A percentile compares a stretch with the other conserved stretches of the same genome.
These are phyloP conservation scores for Trissoscelio sp. DNA, from an alignment of 2,888 invertebrate genomes.

Conservation along the genomic window DNA sequence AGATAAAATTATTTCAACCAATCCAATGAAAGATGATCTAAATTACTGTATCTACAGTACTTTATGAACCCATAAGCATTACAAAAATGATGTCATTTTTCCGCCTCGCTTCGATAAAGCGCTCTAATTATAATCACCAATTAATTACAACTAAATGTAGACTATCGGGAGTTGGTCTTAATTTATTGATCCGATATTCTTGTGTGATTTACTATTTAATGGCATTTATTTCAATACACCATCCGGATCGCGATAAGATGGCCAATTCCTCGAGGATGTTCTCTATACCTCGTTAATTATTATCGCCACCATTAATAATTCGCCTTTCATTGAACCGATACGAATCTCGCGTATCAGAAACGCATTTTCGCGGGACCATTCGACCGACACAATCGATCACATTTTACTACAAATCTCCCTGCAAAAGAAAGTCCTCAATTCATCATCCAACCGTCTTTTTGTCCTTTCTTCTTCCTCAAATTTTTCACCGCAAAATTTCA, in stretches of 20 bases:
- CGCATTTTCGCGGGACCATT: background rate
- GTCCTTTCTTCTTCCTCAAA: background rate
- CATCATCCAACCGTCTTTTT: too few species aligned
- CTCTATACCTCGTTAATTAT: slow-evolving; percentile 47
- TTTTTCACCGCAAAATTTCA: background rate
- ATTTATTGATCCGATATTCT: slow-evolving; percentile 48
- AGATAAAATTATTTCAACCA: too few species aligned
- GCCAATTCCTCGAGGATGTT: slow-evolving; percentile 55
- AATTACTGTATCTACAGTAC: too few species aligned
- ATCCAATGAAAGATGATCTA: too few species aligned
- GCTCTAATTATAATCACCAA: slow-evolving; percentile 31
- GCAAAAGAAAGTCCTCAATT: background rate
- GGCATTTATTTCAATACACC: slow-evolving; percentile 42
- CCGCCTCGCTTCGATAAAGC: slow-evolving; percentile 1
- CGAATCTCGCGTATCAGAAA: slow-evolving; percentile 18
- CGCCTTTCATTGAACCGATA: slow-evolving; percentile 27
- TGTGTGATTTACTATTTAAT: slow-evolving; percentile 41
- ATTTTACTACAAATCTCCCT: background rate
- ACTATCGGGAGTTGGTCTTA: slow-evolving; percentile 16
- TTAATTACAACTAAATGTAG: slow-evolving; percentile 18
- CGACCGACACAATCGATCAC: slow-evolving; percentile 12
- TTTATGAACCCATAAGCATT: too few species aligned
- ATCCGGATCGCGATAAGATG: slow-evolving; percentile 40
- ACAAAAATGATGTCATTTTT: background rate
- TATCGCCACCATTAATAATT: slow-evolving; percentile 46